Conservation (phyloP, 2,113 vertebrate genomes). For the Apteryx owenii region DNA sequence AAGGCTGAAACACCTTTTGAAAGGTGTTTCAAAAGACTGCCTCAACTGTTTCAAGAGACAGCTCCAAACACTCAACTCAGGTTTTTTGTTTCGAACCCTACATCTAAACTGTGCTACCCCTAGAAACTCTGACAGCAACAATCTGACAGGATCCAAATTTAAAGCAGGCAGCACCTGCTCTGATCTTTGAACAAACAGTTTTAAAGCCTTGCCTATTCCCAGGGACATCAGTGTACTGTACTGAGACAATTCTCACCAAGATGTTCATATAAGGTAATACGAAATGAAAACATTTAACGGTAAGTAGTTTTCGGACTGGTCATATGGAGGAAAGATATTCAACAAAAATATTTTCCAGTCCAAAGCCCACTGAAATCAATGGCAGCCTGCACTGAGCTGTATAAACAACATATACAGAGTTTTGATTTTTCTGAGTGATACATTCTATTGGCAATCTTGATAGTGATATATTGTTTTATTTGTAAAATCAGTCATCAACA, state of each 20-base stretch:
- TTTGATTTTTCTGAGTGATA: not conserved
- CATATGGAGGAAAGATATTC: not conserved
- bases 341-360: not conserved
- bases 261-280: not conserved
- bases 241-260: not conserved
- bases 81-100: not conserved
- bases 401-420: fast-evolving
- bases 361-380: not conserved
- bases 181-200: not conserved
- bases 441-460: not conserved
- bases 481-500: slow-evolving; percentile 20
- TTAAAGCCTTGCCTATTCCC: not conserved
- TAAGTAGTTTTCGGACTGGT: not conserved
- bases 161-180: not conserved
- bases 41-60: not conserved
- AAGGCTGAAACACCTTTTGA: not conserved
- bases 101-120: not conserved
- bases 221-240: not conserved
- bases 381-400: not conserved
- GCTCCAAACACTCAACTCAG: not conserved
- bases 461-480: slow-evolving; percentile 2
- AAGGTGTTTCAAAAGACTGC: not conserved
- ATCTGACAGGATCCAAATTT: not conserved
- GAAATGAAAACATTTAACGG: not conserved
- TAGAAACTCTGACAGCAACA: not conserved